These are phyloP conservation scores for Portevinia maculata DNA, from an alignment of 2,888 invertebrate genomes.

Conservation along the genomic window DNA sequence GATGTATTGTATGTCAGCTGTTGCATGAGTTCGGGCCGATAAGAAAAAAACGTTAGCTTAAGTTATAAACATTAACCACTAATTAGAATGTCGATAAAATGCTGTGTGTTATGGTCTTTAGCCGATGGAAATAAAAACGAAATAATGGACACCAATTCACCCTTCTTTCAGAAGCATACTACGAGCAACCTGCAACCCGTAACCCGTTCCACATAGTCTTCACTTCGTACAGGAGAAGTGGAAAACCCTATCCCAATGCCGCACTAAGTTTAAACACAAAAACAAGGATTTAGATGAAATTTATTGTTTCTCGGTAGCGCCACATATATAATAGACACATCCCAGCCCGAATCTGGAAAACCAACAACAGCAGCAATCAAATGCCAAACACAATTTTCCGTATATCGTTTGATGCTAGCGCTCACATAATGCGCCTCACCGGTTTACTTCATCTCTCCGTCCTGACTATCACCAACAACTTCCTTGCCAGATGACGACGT, in stretches of 20 bases:
- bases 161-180: too few species aligned
- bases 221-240: not conserved
- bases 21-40: too few species aligned
- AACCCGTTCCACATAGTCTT: not conserved
- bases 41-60: not conserved
- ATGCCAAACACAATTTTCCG: slow-evolving; percentile 14
- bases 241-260: not conserved
- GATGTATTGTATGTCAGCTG: not conserved
- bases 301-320: slow-evolving; percentile 23
- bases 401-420: not conserved
- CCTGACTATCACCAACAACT: slow-evolving; percentile 2
- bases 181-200: not conserved
- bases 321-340: slow-evolving; percentile 27
- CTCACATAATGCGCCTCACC: not conserved
- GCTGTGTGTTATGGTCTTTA: not conserved
- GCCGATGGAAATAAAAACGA: not conserved
- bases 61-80: not conserved
- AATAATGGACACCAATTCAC: not conserved
- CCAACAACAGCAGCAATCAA: slow-evolving; percentile 21
- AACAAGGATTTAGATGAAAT: slow-evolving; percentile 19
- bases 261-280: slow-evolving; percentile 19
- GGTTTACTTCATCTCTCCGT: slow-evolving; percentile 22
- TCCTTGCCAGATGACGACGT: slow-evolving; percentile 27
- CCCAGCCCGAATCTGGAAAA: not conserved
- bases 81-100: not conserved